Evolutionary conservation across 2,888 invertebrate genomes (phyloP).

Genomic region (Phoronis australis): DNA sequence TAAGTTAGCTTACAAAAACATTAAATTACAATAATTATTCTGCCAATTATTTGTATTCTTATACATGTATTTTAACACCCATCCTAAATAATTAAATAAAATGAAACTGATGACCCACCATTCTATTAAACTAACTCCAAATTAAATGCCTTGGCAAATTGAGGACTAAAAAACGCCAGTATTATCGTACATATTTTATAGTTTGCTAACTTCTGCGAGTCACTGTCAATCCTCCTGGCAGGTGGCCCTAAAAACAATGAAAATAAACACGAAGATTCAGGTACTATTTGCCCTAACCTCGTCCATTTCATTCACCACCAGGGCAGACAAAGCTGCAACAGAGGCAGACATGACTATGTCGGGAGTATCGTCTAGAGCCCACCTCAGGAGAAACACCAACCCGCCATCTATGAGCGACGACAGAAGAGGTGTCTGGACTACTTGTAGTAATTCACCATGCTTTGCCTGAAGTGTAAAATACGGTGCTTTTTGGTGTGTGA

Average conservation of each 20-base stretch:
- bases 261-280: too few species aligned
- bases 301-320: constrained; percentile 70
- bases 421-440: constrained; percentile 67
- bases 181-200: too few species aligned
- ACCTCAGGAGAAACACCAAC: constrained; percentile 72
- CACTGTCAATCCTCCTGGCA: too few species aligned
- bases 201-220: too few species aligned
- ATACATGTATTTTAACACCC: neutral
- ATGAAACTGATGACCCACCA: constrained; percentile 56
- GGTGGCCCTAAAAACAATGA: too few species aligned
- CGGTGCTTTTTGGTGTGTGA: too few species aligned
- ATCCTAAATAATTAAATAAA: neutral
- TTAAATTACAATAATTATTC: too few species aligned
- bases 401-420: constrained; percentile 62
- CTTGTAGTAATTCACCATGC: constrained; percentile 69
- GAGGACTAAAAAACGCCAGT: too few species aligned
- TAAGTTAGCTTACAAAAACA: neutral
- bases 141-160: too few species aligned
- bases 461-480: constrained; percentile 45
- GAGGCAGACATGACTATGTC: constrained; percentile 70
- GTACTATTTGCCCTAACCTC: too few species aligned
- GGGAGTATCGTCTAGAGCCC: constrained; percentile 79
- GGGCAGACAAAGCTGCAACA: constrained; percentile 68
- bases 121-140: neutral
- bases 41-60: neutral